Base-by-base conservation (phyloP, 2,797 vertebrate species). In the Limosa lapponica region DNA sequence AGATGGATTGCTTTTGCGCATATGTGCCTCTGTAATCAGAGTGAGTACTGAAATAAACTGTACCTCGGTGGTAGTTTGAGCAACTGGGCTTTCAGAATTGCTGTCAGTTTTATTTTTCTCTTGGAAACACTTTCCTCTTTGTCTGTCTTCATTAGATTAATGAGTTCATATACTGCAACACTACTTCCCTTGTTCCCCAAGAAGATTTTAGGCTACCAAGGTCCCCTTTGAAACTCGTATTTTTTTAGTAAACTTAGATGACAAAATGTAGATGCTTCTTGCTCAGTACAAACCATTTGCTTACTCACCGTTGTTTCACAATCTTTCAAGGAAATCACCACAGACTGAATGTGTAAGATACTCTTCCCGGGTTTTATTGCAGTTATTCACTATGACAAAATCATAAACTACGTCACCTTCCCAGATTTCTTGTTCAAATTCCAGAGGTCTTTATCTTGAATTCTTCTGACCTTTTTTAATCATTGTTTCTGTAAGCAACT, bases 311-410 rank as follows among this genome's bases (percentile, higher is more conserved):
- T 57, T 79, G 34, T 96, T 94, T 89, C 78, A 78, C 52, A 77
- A 91, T 36, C 48, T 90, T 88, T 86, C 73, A 93, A 88, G 72
- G 94, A 93, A 82, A 89, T 44, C 11, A 32, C 41, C 51, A 39
- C 54, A 89, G 44, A 44, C 51, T 52, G 39, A 75, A 75, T 44
- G 27, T 10, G 14, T 65, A 57, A 87, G 67, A 55, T 36, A 48
- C 16, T 77, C 32, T 90, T 82, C 78, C 81, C 23, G 8, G 41
- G 19, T 72, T 92, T 95, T 92, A 94, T 36, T 82, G 92, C 62
- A 73, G 51, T 82, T 96, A 94, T 66, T 89, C 11, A 6, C n/a
- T 48, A 28, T 80, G 88, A 70, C 75, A 88, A 96, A 90, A 92
- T 93, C 34, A 91, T 67, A 55, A 93, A 82, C 39, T 82, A 84